Percentiles rank a stretch among this genome's conserved stretches.
Conservation (phyloP, 2,888 invertebrate species). For the Tetragonula carbonaria region DNA sequence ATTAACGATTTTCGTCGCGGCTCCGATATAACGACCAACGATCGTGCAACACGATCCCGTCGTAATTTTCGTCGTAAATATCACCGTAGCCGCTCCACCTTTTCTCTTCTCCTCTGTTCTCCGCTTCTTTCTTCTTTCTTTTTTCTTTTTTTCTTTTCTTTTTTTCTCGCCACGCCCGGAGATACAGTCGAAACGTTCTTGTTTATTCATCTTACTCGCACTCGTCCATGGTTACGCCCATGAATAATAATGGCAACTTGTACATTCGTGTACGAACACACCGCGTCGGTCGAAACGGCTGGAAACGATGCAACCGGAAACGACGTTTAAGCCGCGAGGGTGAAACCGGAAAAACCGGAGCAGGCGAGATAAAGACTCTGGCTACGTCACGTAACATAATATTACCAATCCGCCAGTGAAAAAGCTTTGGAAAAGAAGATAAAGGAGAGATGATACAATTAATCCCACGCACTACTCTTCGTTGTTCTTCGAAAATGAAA, state of each 20-base stretch:
- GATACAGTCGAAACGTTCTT: constrained; percentile 18
- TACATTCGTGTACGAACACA: constrained; percentile 13
- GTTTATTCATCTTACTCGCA: constrained; percentile 28
- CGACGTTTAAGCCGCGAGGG: constrained; percentile 39
- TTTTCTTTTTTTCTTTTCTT: background rate
- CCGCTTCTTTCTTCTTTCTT: background rate
- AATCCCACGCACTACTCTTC: constrained; percentile 61
- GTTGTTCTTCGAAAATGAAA: background rate
- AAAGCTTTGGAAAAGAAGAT: constrained; percentile 75
- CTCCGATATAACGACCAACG: constrained; percentile 48
- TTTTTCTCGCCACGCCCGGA: background rate
- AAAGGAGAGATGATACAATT: constrained; percentile 77
- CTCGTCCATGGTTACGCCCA: background rate
- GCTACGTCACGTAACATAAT: constrained; percentile 59
- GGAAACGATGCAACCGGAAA: constrained; percentile 38
- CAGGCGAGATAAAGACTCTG: constrained; percentile 35
- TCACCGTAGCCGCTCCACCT: background rate
- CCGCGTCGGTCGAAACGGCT: background rate
- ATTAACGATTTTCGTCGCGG: constrained; percentile 57
- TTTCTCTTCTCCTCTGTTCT: background rate
- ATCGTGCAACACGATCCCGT: constrained; percentile 34
- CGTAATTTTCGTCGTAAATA: constrained; percentile 48
- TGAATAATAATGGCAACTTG: constrained; percentile 40
- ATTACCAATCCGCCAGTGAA: constrained; percentile 67
- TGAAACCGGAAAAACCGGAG: constrained; percentile 5